Evolutionary conservation across 2,113 vertebrate genomes (phyloP), one percentile per base, ranked within the genome.

Genomic region (Pelecanus crispus): DNA sequence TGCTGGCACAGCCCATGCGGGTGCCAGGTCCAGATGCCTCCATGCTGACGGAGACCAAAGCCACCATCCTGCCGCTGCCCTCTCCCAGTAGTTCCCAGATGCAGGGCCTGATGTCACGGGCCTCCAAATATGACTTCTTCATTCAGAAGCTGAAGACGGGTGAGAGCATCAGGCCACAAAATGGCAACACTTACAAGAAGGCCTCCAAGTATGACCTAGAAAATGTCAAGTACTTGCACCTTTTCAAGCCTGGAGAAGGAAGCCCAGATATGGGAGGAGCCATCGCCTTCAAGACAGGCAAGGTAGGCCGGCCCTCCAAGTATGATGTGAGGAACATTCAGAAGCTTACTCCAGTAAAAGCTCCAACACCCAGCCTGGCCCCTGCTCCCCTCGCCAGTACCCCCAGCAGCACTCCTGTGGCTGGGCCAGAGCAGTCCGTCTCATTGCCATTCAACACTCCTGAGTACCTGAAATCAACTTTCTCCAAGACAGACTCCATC

Each of bases 401-500:
- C 70, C 98, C 98, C 58, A 98, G 98, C 31, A 97, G 96, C 44
- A 89, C 98, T 65, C 98, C 98, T 0, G 97, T 98, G 42, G 97
- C 98, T 0, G 99, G 98, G 50, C 97, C 99, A 9, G 99, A 99
- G 92, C 99, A 99, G 67, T 94, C 98, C 0, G 98, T 98, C 89
- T 97, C 99, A 67, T 96, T 99, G 97, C 98, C 98, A 86, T 99
- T 99, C 98, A 99, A 98, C 92, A 97, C 98, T 65, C 98, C 99
- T 2, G 99, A 99, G 92, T 99, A 99, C 98, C 98, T 99, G 91
- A 99, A 99, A 97, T 99, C 99, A 88, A 99, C 99, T 94, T 99
- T 99, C 98, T 99, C 99, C 97, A 99, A 99, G 98, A 99, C 99
- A 62, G 99, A 99, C 98, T 99, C 99, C 97, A 99, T 99, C 97